Evolutionary conservation across 2,888 invertebrate species (phyloP), one percentile per base, ranked within the genome.

Genomic region (Nephrocerus scutellatus): DNA sequence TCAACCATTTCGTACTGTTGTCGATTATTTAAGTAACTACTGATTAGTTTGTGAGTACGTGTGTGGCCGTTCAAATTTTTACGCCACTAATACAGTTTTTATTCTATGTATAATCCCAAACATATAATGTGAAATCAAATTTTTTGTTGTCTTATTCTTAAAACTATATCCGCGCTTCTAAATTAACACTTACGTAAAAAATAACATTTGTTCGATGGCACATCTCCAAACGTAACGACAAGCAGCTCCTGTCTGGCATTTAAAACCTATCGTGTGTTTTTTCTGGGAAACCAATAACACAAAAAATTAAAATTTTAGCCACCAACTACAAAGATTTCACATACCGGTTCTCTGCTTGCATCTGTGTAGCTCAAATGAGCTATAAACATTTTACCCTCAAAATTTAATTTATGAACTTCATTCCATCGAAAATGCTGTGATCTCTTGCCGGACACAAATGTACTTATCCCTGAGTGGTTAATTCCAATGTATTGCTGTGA

Each of bases 171-270:
- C n/a, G n/a, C n/a, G n/a, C n/a, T n/a, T n/a, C n/a, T n/a, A n/a
- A n/a, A 9, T 6, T 22, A 6, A 25, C 25, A 76, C 83, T 81
- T 72, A 93, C 93, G 95, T 96, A 71, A 93, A 97, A 73, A 97
- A 97, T 51, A 95, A 74, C 82, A 95, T 90, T 72, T 96, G 96
- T 64, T 96, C 95, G 51, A 96, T 89, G 31, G 95, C 92, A 72
- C 93, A 93, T 62, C 89, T 81, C 96, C 96, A 97, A 46, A 97
- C 83, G 70, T 96, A 92, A 51, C 93, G 83, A 64, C 95, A 95
- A 36, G 91, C 84, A 28, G 88, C 81, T 30, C 88, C 85, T 51
- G 87, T 86, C 38, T 89, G 86, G 71, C 96, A 96, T 68, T 92
- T 91, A 72, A 92, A 96, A 12, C 96, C 95, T 47, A 95, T 85